Percentiles rank a stretch among this genome's conserved stretches.
phyloP scores from a whole-genome alignment of 2,113 vertebrate species.

The Misgurnus anguillicaudatus region DNA sequence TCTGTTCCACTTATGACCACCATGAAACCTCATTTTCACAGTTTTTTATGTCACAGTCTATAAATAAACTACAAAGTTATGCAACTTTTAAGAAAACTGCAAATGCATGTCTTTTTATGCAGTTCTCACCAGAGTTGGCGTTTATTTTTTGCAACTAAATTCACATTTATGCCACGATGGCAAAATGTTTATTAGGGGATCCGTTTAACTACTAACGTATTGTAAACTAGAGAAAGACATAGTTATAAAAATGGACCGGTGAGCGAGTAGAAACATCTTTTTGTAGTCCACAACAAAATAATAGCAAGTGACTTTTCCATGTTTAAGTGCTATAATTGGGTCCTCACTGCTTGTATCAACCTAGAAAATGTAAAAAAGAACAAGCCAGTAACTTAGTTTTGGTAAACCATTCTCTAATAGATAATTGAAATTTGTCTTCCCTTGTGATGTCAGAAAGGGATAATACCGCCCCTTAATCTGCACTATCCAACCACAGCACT shows the following conservation, averaged over 20 bases:
- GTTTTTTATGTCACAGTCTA: constrained; percentile 42
- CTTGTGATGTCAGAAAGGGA: too few species aligned
- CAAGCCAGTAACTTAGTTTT: too few species aligned
- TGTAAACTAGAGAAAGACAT: background rate
- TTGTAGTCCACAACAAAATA: too few species aligned
- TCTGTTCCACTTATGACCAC: constrained; percentile 49
- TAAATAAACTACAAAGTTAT: constrained; percentile 46
- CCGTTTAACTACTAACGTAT: background rate
- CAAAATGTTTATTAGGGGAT: constrained; percentile 43
- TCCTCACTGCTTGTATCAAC: too few species aligned
- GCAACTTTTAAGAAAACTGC: background rate
- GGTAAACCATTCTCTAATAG: too few species aligned
- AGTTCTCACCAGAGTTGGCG: constrained; percentile 11
- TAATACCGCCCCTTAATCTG: too few species aligned
- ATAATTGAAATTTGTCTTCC: too few species aligned
- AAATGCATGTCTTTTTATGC: constrained; percentile 11
- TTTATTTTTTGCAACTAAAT: constrained; percentile 10
- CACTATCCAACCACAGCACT: too few species aligned
- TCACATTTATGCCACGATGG: background rate
- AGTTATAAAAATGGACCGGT: background rate
- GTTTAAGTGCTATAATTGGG: too few species aligned
- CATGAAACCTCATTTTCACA: constrained; percentile 36
- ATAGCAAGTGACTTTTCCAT: too few species aligned
- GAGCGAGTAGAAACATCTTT: background rate
- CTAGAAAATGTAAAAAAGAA: too few species aligned